A percentile compares a stretch with the other conserved stretches of the same genome.
These are phyloP conservation scores for Oostethus manadensis DNA, from an alignment of 2,113 vertebrate species.

Conservation along the genomic window DNA sequence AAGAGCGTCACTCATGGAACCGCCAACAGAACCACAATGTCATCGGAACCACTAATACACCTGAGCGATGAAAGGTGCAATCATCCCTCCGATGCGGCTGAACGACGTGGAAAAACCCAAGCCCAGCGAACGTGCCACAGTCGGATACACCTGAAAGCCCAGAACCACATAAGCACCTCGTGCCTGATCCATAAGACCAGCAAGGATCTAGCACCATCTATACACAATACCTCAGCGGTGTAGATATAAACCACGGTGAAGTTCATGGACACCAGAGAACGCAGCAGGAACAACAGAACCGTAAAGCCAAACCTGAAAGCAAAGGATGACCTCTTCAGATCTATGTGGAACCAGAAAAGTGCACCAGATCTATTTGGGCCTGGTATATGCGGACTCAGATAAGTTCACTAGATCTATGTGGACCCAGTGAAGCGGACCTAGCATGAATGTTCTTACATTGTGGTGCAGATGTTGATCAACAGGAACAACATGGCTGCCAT, in stretches of 20 bases:
- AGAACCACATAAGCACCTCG: not conserved
- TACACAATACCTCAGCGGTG: constrained; percentile 83
- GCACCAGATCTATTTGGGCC: not conserved
- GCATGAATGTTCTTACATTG: constrained; percentile 69
- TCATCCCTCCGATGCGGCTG: constrained; percentile 90
- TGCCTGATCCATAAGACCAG: not conserved
- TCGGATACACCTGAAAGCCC: constrained; percentile 85
- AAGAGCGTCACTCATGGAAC: not conserved
- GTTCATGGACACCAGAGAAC: constrained; percentile 88
- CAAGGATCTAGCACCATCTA: not conserved
- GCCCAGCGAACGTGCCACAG: constrained; percentile 80
- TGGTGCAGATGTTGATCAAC: constrained; percentile 85
- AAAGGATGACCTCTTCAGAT: not conserved
- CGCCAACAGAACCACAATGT: not conserved
- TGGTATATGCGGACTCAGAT: not conserved
- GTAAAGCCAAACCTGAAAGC: constrained; percentile 74
- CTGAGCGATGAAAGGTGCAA: constrained; percentile 87
- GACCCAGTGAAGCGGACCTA: not conserved
- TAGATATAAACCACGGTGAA: constrained; percentile 96
- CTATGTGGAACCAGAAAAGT: no score
- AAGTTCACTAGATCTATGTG: no score
- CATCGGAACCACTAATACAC: not conserved
- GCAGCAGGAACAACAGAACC: constrained; percentile 84
- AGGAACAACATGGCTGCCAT: constrained; percentile 82
- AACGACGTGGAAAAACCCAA: constrained; percentile 90